A percentile compares a stretch with the other conserved stretches of the same genome.
phyloP scores from a whole-genome alignment of 1,140 invertebrate genomes.

The Brachionus asplanchnoidis region DNA sequence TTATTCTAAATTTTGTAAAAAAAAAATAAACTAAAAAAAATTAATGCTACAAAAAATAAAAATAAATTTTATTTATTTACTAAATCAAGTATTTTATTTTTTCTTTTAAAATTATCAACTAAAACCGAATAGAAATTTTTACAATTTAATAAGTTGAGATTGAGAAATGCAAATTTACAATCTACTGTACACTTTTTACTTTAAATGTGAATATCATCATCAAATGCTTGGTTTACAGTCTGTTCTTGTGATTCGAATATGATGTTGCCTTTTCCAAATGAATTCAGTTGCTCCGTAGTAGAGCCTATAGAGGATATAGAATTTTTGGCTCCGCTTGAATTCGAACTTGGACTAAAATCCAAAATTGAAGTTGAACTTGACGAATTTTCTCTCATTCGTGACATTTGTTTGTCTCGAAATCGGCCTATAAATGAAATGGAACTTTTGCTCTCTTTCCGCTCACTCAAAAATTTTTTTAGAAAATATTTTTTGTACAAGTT shows the following conservation, averaged over 20 bases:
- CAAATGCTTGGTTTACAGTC: not conserved
- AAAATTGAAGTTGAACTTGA: slow-evolving; percentile 27
- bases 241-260: not conserved
- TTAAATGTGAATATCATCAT: slow-evolving; percentile 14
- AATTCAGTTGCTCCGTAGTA: not conserved
- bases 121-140: too few relatives aligned
- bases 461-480: not conserved
- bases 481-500: slow-evolving; percentile 19
- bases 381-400: slow-evolving; percentile 12
- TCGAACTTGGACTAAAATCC: not conserved
- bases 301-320: not conserved
- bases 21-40: not conserved
- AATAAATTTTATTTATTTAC: not conserved
- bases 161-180: not conserved
- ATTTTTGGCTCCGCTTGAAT: not conserved
- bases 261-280: not conserved
- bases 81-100: not conserved
- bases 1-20: not conserved
- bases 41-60: not conserved
- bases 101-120: too few relatives aligned
- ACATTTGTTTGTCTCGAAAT: not conserved
- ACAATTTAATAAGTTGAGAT: too few relatives aligned
- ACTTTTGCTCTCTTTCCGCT: not conserved
- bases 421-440: not conserved
- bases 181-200: not conserved